Base-by-base conservation (phyloP, 2,888 invertebrate genomes). In the Metacarcinus magister region DNA sequence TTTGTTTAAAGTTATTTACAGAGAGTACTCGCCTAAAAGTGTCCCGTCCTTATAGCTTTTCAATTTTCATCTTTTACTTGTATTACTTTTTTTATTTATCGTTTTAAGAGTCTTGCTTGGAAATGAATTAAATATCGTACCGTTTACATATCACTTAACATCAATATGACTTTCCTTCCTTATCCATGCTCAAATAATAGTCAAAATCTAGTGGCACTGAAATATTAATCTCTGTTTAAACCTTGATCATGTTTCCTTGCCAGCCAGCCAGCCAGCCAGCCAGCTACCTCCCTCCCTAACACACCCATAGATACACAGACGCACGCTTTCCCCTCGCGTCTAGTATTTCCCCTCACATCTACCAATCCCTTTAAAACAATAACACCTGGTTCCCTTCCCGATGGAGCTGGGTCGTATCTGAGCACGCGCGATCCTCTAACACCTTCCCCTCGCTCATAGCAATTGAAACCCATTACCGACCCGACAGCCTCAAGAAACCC, bases 341-440 rank as follows among this genome's bases (percentile, higher is more conserved):
- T 32, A 82, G 32, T 23, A 82, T 32, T 32, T 82, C 82, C 82
- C 82, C 82, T 82, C 82, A 82, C 82, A 82, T 82, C 82, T 82
- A 82, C 10, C 82, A 82, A 82, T 82, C 82, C 82, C 82, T 82
- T 82, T 82, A 82, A 82, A 82, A 82, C 82, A 82, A 82, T 32
- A 82, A 82, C 82, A 82, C 82, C 82, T 82, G 82, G 13, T 28
- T 32, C 82, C 82, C 82, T 82, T 32, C 82, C n/a, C 67, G 23
- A 3, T 23, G n/a, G 67, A 4, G 19, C 67, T 67, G 48, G 48
- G 3, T 48, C 10, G 54, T 19, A 67, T 67, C 67, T n/a, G 67
- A 67, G n/a, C 67, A 67, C 67, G n/a, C 28, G 82, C 67, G 67
- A 32, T 16, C 82, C 82, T 82, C 82, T 82, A 28, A 5, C 32